phyloP scores from a whole-genome alignment of 2,113 vertebrate species.

The Donacobius atricapilla region DNA sequence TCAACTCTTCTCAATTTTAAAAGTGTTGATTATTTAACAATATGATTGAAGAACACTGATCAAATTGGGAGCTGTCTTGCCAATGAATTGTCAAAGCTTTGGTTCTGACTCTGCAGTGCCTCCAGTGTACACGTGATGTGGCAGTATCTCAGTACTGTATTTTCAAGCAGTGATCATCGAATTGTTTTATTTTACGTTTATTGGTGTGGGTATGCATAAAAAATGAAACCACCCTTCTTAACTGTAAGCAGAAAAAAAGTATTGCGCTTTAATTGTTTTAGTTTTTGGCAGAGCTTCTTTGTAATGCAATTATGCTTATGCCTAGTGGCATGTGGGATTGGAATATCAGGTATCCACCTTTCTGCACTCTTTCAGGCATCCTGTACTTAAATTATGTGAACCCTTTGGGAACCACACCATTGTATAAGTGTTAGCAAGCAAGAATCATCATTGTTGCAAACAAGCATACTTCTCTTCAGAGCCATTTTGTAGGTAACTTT shows the following conservation, averaged over 20 bases:
- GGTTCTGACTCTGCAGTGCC: not conserved
- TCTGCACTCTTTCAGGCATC: not conserved
- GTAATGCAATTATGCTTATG: slow-evolving; percentile 2
- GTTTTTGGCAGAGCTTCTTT: not conserved
- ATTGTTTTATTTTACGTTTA: not conserved
- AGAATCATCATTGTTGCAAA: not conserved
- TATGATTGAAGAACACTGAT: not conserved
- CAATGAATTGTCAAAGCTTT: not conserved
- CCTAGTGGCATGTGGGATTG: not conserved
- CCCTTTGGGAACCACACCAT: not conserved
- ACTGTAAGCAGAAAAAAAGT: not conserved
- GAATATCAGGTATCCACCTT: not conserved
- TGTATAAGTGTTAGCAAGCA: not conserved
- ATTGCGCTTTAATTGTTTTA: slow-evolving; percentile 42
- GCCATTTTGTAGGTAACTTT: not conserved
- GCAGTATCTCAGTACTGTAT: not conserved
- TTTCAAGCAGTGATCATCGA: not conserved
- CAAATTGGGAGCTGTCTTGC: not conserved
- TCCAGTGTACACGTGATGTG: fast-evolving
- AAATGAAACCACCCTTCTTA: not conserved
- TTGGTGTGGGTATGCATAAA: not conserved
- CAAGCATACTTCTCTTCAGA: not conserved
- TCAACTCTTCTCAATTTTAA: not conserved
- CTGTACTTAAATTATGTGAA: not conserved
- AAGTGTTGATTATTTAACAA: not conserved